Base-by-base conservation (phyloP, 2,888 invertebrate genomes). In the Eristalis arbustorum region DNA sequence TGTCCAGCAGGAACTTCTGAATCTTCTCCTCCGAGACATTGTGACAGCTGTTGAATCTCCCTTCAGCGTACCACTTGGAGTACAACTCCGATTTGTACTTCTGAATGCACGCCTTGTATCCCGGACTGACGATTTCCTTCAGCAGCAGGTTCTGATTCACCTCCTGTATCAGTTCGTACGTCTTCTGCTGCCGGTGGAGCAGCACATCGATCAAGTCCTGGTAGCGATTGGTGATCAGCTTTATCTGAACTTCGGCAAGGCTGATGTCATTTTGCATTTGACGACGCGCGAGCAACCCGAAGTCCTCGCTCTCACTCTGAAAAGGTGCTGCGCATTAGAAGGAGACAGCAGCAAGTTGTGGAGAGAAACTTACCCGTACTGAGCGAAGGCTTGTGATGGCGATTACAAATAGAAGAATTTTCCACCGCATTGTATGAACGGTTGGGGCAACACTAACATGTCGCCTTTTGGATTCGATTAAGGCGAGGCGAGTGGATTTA, bases 11-110 rank as follows among this genome's bases (percentile, higher is more conserved):
- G 3, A 64, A 40, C 31, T 71, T 22, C 2, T 56, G 18, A 1
- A 3, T 40, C 8, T 31, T 71, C 8, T 8, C 49, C 6, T 57
- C 57, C n/a, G 71, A 22, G 56, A 64, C 78, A 1, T n/a, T 23
- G n/a, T 57, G 59, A 64, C 78, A 78, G 6, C 25, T 28, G 34
- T 71, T 40, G 56, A 78, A 78, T 71, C 64, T 71, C n/a, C 28
- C 40, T 10, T 78, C 57, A 18, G 68, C 76, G 14, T 76, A 62
- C 6, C 6, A 6, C 14, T 68, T 68, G 18, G 68, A 37, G n/a
- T 68, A 76, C 76, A 76, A 1, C 25, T 11, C 25, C 3, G 68
- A 18, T 37, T 62, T 62, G 42, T 76, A 37, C 49, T 13, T 62
- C 34, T 68, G 61, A 3, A 76, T 49, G 56, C 76, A 76, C 23